Conservation (phyloP, 2,797 vertebrate genomes). For the Acanthiza pusilla region DNA sequence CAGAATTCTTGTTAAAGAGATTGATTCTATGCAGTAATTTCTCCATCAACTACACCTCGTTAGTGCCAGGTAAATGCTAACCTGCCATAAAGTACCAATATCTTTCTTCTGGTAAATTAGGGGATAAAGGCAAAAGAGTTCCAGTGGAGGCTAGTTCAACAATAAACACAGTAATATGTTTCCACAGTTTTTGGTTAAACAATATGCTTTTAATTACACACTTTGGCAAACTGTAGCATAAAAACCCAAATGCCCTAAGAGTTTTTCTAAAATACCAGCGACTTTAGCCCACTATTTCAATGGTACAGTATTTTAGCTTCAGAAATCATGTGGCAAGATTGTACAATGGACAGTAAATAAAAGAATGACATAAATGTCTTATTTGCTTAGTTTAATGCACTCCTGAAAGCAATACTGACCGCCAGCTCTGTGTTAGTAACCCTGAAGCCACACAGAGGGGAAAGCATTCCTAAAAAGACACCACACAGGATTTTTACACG, state of each 20-base stretch:
- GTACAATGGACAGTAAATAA: neutral
- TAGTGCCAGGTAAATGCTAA: neutral
- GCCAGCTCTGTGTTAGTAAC: neutral
- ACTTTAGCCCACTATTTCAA: neutral
- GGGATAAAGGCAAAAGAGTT: neutral
- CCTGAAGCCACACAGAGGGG: neutral
- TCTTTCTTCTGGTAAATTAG: neutral
- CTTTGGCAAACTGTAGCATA: neutral
- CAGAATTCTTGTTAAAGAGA: neutral
- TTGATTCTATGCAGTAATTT: neutral
- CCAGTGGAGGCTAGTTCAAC: neutral
- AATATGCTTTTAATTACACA: neutral
- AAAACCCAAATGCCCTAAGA: neutral
- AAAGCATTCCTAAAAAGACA: neutral
- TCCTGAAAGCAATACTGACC: neutral
- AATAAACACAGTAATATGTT: neutral
- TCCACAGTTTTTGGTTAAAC: neutral
- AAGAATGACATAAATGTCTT: neutral
- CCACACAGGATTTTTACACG: neutral
- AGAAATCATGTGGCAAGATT: neutral
- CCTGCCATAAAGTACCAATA: neutral
- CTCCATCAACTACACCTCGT: fast-evolving
- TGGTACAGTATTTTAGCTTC: neutral
- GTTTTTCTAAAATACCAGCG: neutral
- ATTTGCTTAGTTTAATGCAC: neutral